Evolutionary conservation across 2,888 invertebrate genomes (phyloP).

Genomic region (Eudasyphora cyanicolor): DNA sequence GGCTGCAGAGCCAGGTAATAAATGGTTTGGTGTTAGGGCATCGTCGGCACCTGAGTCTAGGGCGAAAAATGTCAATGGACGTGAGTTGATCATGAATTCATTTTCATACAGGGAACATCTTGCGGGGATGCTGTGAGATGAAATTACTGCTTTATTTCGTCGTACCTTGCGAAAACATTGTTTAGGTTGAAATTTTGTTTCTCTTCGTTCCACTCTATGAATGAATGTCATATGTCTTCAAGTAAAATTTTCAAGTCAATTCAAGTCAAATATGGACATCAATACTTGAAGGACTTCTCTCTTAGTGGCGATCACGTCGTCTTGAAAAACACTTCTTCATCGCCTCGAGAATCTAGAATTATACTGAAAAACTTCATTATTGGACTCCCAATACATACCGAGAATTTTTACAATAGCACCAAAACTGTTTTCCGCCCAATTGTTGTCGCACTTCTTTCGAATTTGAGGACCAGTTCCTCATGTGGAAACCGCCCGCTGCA

Average conservation of each 20-base stretch:
- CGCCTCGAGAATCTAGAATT: constrained; percentile 26
- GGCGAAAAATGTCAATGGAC: too few relatives aligned
- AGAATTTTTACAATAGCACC: constrained; percentile 8
- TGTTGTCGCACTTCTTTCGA: neutral
- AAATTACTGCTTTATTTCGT: too few relatives aligned
- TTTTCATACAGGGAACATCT: too few relatives aligned
- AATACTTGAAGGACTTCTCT: constrained; percentile 29
- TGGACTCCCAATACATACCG: constrained; percentile 36
- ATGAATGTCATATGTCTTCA: constrained; percentile 19
- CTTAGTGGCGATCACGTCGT: constrained; percentile 1
- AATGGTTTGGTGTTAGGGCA: too few relatives aligned
- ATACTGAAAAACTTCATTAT: constrained; percentile 20
- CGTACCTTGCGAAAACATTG: too few relatives aligned
- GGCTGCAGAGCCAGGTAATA: too few relatives aligned
- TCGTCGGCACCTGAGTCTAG: too few relatives aligned
- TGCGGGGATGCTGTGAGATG: too few relatives aligned
- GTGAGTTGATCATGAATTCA: too few relatives aligned
- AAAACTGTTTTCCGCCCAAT: constrained; percentile 6
- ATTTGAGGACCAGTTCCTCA: too few relatives aligned
- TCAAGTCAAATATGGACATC: constrained; percentile 15
- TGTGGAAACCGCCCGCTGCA: too few relatives aligned
- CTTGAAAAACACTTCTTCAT: neutral
- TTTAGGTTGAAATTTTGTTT: too few relatives aligned
- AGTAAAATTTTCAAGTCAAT: constrained; percentile 18
- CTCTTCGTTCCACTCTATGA: constrained; percentile 17